These are phyloP conservation scores for Atta colombica DNA, from an alignment of 1,140 invertebrate species.

Conservation along the genomic window DNA sequence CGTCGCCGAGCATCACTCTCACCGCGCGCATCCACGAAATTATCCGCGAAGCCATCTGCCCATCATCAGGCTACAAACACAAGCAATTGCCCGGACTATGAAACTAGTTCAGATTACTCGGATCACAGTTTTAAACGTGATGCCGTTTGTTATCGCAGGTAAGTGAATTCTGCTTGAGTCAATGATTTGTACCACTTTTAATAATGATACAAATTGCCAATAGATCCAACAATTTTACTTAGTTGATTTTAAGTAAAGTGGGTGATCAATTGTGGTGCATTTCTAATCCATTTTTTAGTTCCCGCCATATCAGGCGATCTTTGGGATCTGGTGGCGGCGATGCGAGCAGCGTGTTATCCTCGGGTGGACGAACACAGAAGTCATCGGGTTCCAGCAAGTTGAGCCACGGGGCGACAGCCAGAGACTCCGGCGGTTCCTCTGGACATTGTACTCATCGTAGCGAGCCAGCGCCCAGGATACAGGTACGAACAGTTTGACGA, in stretches of 20 bases:
- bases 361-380: slow-evolving; percentile 85
- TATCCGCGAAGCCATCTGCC: slow-evolving; percentile 77
- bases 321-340: slow-evolving; percentile 85
- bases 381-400: slow-evolving; percentile 86
- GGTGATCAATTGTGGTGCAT: neutral
- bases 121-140: slow-evolving; percentile 85
- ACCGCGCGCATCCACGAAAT: slow-evolving; percentile 83
- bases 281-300: slow-evolving; percentile 72
- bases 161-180: neutral
- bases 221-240: neutral
- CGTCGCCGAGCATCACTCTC: slow-evolving; percentile 87
- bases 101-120: slow-evolving; percentile 86
- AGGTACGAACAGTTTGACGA: slow-evolving; percentile 71
- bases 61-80: slow-evolving; percentile 78
- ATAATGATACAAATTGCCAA: too few species aligned
- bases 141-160: slow-evolving; percentile 83
- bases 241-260: neutral
- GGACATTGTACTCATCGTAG: slow-evolving; percentile 92
- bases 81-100: slow-evolving; percentile 84
- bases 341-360: slow-evolving; percentile 85
- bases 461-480: slow-evolving; percentile 88
- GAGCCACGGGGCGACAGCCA: slow-evolving; percentile 85
- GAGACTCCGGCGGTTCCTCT: slow-evolving; percentile 92
- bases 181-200: neutral
- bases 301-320: slow-evolving; percentile 84